Base-by-base conservation (phyloP, 2,888 invertebrate species). In the Dynastes grantii region DNA sequence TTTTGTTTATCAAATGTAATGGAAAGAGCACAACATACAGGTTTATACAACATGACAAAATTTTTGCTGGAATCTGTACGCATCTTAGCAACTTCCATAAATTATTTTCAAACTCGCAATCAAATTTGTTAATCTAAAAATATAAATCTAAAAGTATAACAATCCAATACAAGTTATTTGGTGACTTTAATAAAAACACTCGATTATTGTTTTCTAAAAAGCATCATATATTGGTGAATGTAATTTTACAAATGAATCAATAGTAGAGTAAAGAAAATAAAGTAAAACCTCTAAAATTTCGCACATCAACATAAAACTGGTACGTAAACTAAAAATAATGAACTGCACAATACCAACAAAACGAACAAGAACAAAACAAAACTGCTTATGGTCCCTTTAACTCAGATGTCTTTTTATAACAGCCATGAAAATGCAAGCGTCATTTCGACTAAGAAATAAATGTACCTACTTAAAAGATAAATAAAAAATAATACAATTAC, bases 371-470 rank as follows among this genome's bases (percentile, higher is more conserved):
- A 22, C n/a, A 55, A 55, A 55, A 55, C 55, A 67, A 76, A 16
- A 76, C 22, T 63, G 55, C 16, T 27, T 55, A 67, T 76, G 76
- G 76, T 76, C 76, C 76, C 76, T 67, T 67, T 40, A 76, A 27
- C 51, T 81, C 79, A 76, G 80, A 80, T 29, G 80, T 78, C 80
- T 49, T 79, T 76, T 87, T 83, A 51, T 77, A 85, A 86, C 77
- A 85, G 88, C 86, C 80, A 81, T 61, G 68, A 32, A 82, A 79
- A 81, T 70, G 68, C 90, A 27, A 90, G 90, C 51, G 92, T 90
- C 86, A 92, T 92, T 81, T 92, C 89, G 88, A 77, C 29, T 53
- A 76, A 76, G 49, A 78, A 55, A 53, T 68, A 32, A 53, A 27
- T 5, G 37, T 22, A 61, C 40, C 16, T 73, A 37, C 40, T 37